phyloP scores from a whole-genome alignment of 2,797 vertebrate species.

The Siniperca obscura region DNA sequence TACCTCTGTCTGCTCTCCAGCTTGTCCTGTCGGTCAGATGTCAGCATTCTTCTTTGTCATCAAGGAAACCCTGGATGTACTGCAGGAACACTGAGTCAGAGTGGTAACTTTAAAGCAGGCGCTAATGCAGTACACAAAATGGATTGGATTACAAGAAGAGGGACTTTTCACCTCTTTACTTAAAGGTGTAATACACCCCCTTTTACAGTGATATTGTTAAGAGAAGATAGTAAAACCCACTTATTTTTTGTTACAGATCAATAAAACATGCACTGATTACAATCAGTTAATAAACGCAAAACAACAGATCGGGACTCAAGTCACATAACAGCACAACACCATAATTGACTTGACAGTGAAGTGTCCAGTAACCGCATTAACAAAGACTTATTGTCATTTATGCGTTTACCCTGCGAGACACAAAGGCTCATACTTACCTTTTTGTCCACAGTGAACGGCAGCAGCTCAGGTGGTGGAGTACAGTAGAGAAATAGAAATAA shows the following conservation, averaged over 20 bases:
- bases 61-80: too few species aligned
- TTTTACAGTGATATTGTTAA: neutral
- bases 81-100: slow-evolving; percentile 1
- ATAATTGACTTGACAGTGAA: neutral
- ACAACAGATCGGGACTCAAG: neutral
- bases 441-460: too few species aligned
- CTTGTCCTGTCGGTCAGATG: too few species aligned
- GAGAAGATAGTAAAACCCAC: neutral
- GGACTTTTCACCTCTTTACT: neutral
- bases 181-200: neutral
- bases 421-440: too few species aligned
- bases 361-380: neutral
- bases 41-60: too few species aligned
- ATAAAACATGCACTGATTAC: neutral
- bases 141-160: neutral
- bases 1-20: too few species aligned
- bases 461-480: too few species aligned
- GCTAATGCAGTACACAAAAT: neutral
- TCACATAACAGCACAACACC: neutral
- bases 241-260: neutral
- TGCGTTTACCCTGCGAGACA: too few species aligned
- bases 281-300: neutral
- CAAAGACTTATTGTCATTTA: neutral
- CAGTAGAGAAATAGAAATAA: too few species aligned
- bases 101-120: slow-evolving; percentile 13